These are phyloP conservation scores for Planiliza haematocheilus DNA, from an alignment of 2,113 vertebrate species.

Conservation along the genomic window DNA sequence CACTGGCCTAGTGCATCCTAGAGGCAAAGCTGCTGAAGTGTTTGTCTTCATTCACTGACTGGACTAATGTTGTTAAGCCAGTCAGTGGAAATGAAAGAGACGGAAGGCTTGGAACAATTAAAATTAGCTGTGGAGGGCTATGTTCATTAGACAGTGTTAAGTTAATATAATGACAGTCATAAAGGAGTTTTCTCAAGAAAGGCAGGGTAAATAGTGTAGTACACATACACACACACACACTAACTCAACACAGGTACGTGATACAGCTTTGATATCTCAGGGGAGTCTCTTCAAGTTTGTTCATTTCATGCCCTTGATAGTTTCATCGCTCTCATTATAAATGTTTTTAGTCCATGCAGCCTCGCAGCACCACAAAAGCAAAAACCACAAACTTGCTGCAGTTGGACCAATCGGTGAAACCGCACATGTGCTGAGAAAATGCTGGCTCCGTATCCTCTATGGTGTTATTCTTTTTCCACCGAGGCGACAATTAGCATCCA, in stretches of 20 bases:
- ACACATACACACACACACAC: neutral
- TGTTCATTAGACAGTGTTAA: slow-evolving; percentile 50
- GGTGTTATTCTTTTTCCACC: slow-evolving; percentile 6
- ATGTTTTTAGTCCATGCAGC: slow-evolving; percentile 24
- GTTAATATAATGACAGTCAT: slow-evolving; percentile 50
- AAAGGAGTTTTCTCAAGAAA: slow-evolving; percentile 33
- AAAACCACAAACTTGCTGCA: slow-evolving; percentile 19
- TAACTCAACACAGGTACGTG: neutral
- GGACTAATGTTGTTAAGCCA: slow-evolving; percentile 43
- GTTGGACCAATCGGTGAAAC: neutral
- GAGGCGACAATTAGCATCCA: slow-evolving; percentile 40
- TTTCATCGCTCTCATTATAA: slow-evolving; percentile 27
- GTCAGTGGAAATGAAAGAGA: slow-evolving; percentile 44
- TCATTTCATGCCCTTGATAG: slow-evolving; percentile 36
- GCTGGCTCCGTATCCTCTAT: neutral
- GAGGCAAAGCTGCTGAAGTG: neutral
- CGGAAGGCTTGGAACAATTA: slow-evolving; percentile 20
- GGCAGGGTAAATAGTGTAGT: neutral
- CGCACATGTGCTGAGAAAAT: neutral
- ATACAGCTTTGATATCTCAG: slow-evolving; percentile 36
- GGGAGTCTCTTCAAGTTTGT: slow-evolving; percentile 29
- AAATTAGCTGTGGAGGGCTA: slow-evolving; percentile 47
- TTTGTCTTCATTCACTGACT: slow-evolving; percentile 42
- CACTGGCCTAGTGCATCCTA: neutral
- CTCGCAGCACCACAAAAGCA: slow-evolving; percentile 5